These are phyloP conservation scores for Siniperca scherzeri DNA, from an alignment of 2,797 vertebrate genomes.

Conservation along the genomic window DNA sequence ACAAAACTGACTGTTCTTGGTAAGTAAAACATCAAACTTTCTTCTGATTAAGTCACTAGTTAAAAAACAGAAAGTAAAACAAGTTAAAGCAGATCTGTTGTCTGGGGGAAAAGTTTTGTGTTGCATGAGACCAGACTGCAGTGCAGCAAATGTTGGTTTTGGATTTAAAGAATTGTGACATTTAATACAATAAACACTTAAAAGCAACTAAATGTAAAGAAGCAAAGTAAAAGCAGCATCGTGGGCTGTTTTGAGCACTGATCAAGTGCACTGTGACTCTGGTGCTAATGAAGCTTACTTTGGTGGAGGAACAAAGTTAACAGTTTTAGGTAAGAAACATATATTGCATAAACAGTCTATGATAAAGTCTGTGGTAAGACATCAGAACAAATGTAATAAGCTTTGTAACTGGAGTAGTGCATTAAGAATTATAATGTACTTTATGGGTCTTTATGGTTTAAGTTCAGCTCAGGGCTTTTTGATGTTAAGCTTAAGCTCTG, in stretches of 20 bases:
- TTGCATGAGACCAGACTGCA: neutral
- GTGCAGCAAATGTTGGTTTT: neutral
- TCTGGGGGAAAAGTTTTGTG: neutral
- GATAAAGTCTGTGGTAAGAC: constrained; percentile 54
- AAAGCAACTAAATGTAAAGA: neutral
- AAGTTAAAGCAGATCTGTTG: neutral
- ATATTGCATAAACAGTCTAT: too few species aligned
- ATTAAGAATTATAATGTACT: neutral
- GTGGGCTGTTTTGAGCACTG: constrained; percentile 38
- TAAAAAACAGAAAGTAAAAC: neutral
- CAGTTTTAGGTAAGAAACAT: constrained; percentile 80
- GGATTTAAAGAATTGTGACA: neutral
- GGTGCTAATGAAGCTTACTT: neutral
- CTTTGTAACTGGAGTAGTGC: neutral
- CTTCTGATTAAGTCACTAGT: neutral
- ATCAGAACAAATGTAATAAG: neutral
- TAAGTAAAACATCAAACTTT: constrained; percentile 56
- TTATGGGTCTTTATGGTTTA: neutral
- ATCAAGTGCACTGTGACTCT: constrained; percentile 7
- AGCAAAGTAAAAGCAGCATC: neutral
- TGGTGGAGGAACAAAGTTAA: constrained; percentile 18
- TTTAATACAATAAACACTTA: neutral
- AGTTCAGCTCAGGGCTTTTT: constrained; percentile 60
- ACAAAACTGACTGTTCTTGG: constrained; percentile 76
- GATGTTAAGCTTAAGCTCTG: constrained; percentile 53